phyloP scores from a whole-genome alignment of 1,140 invertebrate genomes.

The Aporrectodea caliginosa region DNA sequence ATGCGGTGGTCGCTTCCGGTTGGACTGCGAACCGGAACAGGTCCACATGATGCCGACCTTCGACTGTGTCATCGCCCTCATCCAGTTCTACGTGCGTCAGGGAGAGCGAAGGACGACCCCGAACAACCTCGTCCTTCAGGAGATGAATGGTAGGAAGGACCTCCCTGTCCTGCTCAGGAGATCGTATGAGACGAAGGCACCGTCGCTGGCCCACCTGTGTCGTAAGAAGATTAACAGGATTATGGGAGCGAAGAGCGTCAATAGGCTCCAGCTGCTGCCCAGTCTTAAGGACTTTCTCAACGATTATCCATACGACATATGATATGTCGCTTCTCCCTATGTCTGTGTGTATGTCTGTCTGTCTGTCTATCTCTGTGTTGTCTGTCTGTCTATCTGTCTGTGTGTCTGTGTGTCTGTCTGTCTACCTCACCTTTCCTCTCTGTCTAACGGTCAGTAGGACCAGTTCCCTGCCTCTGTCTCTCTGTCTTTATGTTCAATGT shows the following conservation, averaged over 20 bases:
- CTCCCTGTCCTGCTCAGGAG: not conserved
- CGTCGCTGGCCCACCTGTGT: not conserved
- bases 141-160: not conserved
- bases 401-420: too few relatives aligned
- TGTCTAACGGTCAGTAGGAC: not conserved
- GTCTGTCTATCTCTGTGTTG: not conserved
- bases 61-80: not conserved
- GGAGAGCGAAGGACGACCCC: not conserved
- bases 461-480: not conserved
- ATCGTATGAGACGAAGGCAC: not conserved
- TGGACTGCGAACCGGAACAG: not conserved
- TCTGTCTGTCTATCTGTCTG: not conserved
- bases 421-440: too few relatives aligned
- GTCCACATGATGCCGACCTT: not conserved
- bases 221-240: not conserved
- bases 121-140: not conserved
- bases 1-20: not conserved
- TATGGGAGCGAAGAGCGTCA: not conserved
- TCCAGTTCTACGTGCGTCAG: not conserved
- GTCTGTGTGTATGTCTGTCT: not conserved
- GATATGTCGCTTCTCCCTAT: not conserved
- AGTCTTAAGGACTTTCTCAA: not conserved
- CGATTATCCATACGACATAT: not conserved
- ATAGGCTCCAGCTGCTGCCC: not conserved
- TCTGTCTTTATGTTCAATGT: not conserved